Evolutionary conservation across 2,888 invertebrate genomes (phyloP).

Genomic region (Scaptomyza polygonia): DNA sequence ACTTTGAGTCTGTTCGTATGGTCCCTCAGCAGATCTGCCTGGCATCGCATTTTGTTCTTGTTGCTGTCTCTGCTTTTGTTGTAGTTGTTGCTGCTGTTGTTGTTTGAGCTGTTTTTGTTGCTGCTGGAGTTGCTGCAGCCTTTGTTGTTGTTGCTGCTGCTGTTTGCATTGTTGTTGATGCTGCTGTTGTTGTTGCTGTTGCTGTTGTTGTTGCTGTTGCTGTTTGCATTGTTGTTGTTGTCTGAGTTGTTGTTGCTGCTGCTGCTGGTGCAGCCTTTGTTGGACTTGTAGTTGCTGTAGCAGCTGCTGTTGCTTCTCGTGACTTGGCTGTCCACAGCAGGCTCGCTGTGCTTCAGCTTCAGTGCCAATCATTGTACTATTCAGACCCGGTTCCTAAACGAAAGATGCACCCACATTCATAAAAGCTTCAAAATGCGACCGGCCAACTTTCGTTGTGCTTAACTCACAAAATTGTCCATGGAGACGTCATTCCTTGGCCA

Average conservation of each 20-base stretch:
- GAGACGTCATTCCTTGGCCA: slow-evolving; percentile 6
- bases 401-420: slow-evolving; percentile 4
- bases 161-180: slow-evolving; percentile 2
- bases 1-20: slow-evolving; percentile 10
- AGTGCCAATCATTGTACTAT: slow-evolving; percentile 46
- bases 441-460: not conserved
- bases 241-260: too few species aligned
- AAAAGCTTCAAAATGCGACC: not conserved
- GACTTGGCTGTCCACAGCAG: not conserved
- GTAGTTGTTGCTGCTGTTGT: not conserved
- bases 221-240: too few species aligned
- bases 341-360: not conserved
- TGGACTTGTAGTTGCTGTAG: slow-evolving; percentile 6
- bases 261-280: too few species aligned
- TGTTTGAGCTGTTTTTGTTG: slow-evolving; percentile 5
- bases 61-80: not conserved
- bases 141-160: not conserved
- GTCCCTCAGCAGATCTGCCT: not conserved
- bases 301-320: slow-evolving; percentile 2
- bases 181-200: not conserved
- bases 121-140: not conserved
- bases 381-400: slow-evolving; percentile 45
- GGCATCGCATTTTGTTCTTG: not conserved
- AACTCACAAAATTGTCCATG: slow-evolving; percentile 39
- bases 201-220: slow-evolving; percentile 6